Evolutionary conservation across 2,888 invertebrate species (phyloP).

Genomic region (Melieria crassipennis): DNA sequence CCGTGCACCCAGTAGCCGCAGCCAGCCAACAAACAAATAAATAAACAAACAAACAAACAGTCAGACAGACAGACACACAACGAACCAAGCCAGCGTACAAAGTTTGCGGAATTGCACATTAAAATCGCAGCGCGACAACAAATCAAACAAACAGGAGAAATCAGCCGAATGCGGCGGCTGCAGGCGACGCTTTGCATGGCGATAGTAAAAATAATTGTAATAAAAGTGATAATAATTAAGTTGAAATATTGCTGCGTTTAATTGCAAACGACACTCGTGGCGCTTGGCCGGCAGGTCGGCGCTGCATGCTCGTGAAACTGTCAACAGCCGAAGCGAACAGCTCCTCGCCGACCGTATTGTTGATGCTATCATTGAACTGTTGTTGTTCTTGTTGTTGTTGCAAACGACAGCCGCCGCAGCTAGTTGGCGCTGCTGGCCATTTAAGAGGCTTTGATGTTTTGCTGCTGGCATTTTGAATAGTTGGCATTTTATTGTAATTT

Average conservation of each 20-base stretch:
- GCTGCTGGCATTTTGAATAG: slow-evolving; percentile 22
- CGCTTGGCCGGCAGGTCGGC: neutral
- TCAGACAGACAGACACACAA: no score
- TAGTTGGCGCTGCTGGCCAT: neutral
- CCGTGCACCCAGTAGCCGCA: no score
- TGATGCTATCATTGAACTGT: neutral
- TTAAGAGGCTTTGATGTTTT: slow-evolving; percentile 3
- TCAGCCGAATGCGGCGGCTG: no score
- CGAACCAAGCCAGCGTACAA: no score
- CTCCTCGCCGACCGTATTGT: neutral
- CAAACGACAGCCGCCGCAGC: neutral
- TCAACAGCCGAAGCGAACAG: no score
- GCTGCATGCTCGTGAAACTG: no score
- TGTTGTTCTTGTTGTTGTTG: slow-evolving; percentile 1
- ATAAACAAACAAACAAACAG: no score
- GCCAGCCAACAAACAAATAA: no score
- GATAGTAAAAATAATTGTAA: slow-evolving; percentile 37
- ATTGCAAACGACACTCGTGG: slow-evolving; percentile 44
- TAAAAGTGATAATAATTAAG: slow-evolving; percentile 45
- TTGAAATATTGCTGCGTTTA: slow-evolving; percentile 44
- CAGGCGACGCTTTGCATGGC: no score
- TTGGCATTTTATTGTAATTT: slow-evolving; percentile 28
- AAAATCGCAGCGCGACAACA: no score
- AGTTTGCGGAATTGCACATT: no score
- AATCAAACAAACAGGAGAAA: no score